Base-by-base conservation (phyloP, 2,797 vertebrate species). In the Spondyliosoma cantharus region DNA sequence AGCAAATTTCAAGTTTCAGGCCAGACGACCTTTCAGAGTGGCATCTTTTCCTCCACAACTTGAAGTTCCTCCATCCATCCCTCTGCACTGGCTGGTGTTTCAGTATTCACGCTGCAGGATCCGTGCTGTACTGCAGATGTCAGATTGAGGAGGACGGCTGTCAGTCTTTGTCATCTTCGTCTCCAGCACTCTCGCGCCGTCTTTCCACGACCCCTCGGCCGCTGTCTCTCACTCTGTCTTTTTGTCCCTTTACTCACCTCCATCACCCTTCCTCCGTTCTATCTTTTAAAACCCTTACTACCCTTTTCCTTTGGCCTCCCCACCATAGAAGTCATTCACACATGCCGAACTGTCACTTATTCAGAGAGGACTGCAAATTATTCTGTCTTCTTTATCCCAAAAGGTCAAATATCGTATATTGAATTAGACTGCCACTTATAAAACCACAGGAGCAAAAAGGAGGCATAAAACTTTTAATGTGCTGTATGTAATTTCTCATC, bases 71-170 rank as follows among this genome's bases (percentile, higher is more conserved):
- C 19, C 29, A 24, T 25, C 54, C 49, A 60, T 59, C 43, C 17
- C 19, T 66, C 43, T 29, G 11, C 65, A 45, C 42, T 22, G 22
- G 45, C 58, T 66, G 64, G 6, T 78, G 70, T 78, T 81, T 81
- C 52, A 67, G 59, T 74, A 81, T 86, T 86, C 76, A 74, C 37
- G 27, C 20, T 13, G 60, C 63, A 65, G 63, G 52, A 62, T 83
- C 56, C 56, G 69, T 58, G 53, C 22, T 71, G 79, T 59, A 56
- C 76, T 58, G 49, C 67, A 63, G 62, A 84, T 74, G 87, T 90
- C 89, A 87, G 70, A 78, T 19, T 14, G 71, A 81, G 48, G 79
- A 75, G 65, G 87, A 87, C 13, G 20, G 74, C 89, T 87, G 91
- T 89, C 91, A 86, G 78, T 90, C 88, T 89, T 22, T 54, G 48